Conservation (phyloP, 2,797 vertebrate genomes). For the Gephyroberyx darwinii region DNA sequence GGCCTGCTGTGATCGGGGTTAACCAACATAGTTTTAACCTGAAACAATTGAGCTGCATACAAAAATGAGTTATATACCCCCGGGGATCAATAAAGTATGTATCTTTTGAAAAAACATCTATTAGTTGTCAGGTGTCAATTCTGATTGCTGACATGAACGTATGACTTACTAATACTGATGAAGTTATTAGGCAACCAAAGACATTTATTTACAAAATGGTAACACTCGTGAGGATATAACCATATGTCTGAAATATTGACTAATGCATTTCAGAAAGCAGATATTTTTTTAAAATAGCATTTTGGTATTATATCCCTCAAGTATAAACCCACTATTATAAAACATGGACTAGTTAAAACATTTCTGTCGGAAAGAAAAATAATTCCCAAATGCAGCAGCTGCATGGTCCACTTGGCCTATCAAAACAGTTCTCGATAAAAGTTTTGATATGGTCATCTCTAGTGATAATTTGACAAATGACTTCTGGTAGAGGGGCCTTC, state of each 20-base stretch:
- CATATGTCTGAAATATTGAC: neutral
- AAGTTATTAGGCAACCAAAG: conserved; percentile 18
- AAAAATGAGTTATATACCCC: conserved; percentile 39
- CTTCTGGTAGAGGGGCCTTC: conserved; percentile 61
- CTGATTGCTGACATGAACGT: conserved; percentile 34
- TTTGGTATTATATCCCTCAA: conserved; percentile 1
- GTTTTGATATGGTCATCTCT: conserved; percentile 50
- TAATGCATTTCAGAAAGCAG: neutral
- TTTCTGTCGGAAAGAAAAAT: neutral
- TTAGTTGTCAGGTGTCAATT: conserved; percentile 16
- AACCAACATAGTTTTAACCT: conserved; percentile 45
- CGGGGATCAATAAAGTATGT: neutral
- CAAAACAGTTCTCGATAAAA: conserved; percentile 33
- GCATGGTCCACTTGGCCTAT: conserved; percentile 28
- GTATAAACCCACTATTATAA: neutral
- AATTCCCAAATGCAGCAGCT: neutral
- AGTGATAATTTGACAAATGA: conserved; percentile 68
- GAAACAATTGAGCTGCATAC: conserved; percentile 48
- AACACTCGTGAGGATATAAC: conserved; percentile 6
- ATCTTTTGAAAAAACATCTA: conserved; percentile 35
- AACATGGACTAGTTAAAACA: conserved; percentile 11
- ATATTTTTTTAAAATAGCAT: too few species aligned
- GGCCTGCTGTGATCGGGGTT: conserved; percentile 63
- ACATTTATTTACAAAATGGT: conserved; percentile 6
- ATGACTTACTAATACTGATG: conserved; percentile 14